These are phyloP conservation scores for Sebastes minor DNA, from an alignment of 2,797 vertebrate species.

Conservation along the genomic window DNA sequence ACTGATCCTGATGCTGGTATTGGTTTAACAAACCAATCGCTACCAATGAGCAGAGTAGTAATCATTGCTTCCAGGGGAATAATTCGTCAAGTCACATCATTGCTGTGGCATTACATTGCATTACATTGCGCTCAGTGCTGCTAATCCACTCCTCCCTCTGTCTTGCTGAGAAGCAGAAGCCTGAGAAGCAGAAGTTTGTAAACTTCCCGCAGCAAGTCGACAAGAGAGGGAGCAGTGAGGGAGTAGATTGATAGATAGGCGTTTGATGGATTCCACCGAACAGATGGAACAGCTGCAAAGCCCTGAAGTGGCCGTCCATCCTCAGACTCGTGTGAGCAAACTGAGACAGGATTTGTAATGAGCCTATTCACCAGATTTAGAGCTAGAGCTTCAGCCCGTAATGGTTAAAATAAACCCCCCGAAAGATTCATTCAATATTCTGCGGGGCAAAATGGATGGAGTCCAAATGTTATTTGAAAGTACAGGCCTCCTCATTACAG, in stretches of 20 bases:
- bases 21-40: neutral
- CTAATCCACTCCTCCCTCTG: neutral
- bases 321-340: constrained; percentile 30
- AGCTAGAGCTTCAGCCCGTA: neutral
- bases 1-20: neutral
- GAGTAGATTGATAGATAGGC: constrained; percentile 45
- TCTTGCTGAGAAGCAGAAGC: neutral
- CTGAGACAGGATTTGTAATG: constrained; percentile 32
- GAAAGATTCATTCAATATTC: constrained; percentile 16
- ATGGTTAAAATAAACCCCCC: neutral
- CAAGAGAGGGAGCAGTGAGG: constrained; percentile 12
- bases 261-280: constrained; percentile 56
- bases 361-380: constrained; percentile 25
- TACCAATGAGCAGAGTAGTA: neutral
- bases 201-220: constrained; percentile 37
- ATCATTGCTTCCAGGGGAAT: neutral
- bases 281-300: constrained; percentile 66
- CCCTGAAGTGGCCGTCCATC: constrained; percentile 55
- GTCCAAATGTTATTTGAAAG: constrained; percentile 40
- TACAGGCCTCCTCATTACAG: constrained; percentile 14
- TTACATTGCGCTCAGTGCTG: neutral
- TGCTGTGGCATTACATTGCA: too few relatives aligned
- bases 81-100: neutral
- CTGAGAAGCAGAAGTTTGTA: constrained; percentile 30
- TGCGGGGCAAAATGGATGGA: constrained; percentile 8